Evolutionary conservation across 2,888 invertebrate genomes (phyloP).

Genomic region (Pinctada fucata): DNA sequence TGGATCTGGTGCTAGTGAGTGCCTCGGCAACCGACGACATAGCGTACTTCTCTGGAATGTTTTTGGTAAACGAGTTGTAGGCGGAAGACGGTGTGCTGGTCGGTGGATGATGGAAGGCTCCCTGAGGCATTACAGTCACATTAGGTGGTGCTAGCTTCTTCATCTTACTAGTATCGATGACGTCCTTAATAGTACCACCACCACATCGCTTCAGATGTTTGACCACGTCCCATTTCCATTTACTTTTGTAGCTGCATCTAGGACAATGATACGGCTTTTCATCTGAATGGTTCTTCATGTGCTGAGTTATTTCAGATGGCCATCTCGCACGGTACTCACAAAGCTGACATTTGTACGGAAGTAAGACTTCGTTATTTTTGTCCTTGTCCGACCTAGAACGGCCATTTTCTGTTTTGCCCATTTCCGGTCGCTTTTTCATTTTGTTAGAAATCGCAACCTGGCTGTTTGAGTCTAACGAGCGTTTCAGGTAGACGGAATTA

Average conservation of each 20-base stretch:
- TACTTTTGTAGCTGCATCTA: constrained; percentile 75
- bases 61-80: neutral
- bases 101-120: constrained; percentile 47
- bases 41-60: neutral
- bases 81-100: constrained; percentile 10
- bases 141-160: constrained; percentile 69
- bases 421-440: constrained; percentile 49
- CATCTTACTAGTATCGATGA: constrained; percentile 72
- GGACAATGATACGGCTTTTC: constrained; percentile 76
- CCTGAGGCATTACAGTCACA: constrained; percentile 68
- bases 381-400: constrained; percentile 18
- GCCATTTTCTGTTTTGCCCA: neutral
- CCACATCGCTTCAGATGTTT: constrained; percentile 76
- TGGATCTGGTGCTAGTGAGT: constrained; percentile 20
- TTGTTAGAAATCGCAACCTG: constrained; percentile 53
- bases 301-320: constrained; percentile 77
- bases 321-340: constrained; percentile 76
- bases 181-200: constrained; percentile 78
- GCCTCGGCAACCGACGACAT: constrained; percentile 25
- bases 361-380: constrained; percentile 46
- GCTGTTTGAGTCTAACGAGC: constrained; percentile 42
- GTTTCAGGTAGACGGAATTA: constrained; percentile 3
- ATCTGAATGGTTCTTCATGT: constrained; percentile 77
- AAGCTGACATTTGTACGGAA: constrained; percentile 74
- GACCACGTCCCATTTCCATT: constrained; percentile 78